Evolutionary conservation across 2,888 invertebrate genomes (phyloP), one percentile per base, ranked within the genome.

Genomic region (Hemaris fuciformis): DNA sequence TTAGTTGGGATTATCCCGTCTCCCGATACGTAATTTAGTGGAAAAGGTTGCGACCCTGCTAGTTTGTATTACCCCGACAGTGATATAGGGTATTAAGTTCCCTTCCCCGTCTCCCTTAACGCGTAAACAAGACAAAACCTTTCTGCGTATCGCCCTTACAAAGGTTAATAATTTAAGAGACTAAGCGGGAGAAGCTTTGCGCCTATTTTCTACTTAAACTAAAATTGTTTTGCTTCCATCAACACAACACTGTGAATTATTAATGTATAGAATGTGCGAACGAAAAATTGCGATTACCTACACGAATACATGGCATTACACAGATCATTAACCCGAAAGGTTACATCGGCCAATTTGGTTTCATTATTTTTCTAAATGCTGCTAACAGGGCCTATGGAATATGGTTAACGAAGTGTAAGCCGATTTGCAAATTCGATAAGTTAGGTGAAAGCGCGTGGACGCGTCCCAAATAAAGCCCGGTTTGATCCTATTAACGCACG

Each of bases 61-160:
- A 91, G 89, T 91, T 91, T 89, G 89, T 88, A 88, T 89, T 87
- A 85, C 86, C 84, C 87, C 85, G 89, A 88, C 90, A 90, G 89
- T 92, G 91, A 92, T 91, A 91, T 89, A 91, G 91, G 89, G 87
- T 87, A 91, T 91, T 91, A 91, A 91, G 90, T 88, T 88, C 88
- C 89, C 85, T 86, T 83, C 85, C 83, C 86, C 81, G 81, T 87
- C 88, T 88, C 90, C 89, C 89, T 88, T 86, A 89, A 88, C 89
- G 86, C 88, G 90, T 90, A 91, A 91, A 91, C 91, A 90, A 89
- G 91, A 88, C 85, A 84, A 85, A 87, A 88, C 89, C 90, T 89
- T 88, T 90, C 90, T 85, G 81, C 87, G 88, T 87, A 87, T 89
- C 86, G 79, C 89, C 89, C 87, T 87, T 77, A 78, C 85, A 80